Conservation (phyloP, 2,888 invertebrate species). For the Zootermopsis nevadensis region DNA sequence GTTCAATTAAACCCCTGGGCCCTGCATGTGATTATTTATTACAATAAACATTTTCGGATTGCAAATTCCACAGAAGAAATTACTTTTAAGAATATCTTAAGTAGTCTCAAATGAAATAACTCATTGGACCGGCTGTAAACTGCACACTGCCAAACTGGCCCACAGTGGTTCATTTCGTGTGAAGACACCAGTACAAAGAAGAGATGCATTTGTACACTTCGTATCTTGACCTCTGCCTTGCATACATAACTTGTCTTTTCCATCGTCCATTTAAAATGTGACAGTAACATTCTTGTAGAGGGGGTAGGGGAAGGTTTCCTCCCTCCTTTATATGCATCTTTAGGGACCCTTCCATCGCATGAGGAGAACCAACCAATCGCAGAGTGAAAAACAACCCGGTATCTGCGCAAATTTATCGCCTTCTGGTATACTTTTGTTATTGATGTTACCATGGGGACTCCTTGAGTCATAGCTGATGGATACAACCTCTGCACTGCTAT, state of each 20-base stretch:
- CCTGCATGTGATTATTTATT: no score
- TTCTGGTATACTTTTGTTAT: conserved; percentile 23
- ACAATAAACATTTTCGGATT: no score
- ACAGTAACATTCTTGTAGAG: background rate
- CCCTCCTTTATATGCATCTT: conserved; percentile 8
- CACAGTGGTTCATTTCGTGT: background rate
- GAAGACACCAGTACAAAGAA: background rate
- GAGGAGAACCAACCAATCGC: background rate
- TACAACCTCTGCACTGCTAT: background rate
- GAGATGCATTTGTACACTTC: background rate
- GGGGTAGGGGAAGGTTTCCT: background rate
- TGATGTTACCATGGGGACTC: conserved; percentile 25
- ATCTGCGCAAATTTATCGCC: conserved; percentile 15
- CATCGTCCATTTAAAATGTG: conserved; percentile 10
- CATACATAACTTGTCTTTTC: background rate
- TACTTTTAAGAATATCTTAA: no score
- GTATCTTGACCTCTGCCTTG: background rate
- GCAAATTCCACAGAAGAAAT: no score
- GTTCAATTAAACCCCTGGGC: no score
- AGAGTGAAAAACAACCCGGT: background rate
- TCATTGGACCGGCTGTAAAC: no score
- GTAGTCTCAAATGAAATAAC: no score
- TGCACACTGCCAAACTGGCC: no score
- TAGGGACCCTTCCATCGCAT: conserved; percentile 11
- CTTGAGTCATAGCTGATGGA: conserved; percentile 25